Evolutionary conservation across 2,797 vertebrate genomes (phyloP), one percentile per base, ranked within the genome.

Genomic region (Anabas testudineus): DNA sequence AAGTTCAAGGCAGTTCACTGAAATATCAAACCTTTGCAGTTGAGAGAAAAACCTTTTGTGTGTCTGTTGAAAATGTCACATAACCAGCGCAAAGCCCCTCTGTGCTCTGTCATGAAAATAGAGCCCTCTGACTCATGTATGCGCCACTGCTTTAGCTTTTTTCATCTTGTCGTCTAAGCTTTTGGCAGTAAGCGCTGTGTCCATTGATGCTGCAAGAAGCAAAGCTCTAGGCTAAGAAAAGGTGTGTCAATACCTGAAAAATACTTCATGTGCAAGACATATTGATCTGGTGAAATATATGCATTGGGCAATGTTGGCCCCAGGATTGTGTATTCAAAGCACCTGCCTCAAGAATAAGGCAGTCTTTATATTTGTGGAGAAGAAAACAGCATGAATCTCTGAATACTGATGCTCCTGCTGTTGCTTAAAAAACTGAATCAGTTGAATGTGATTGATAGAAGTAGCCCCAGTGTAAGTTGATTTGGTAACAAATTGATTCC

Each of bases 231-330:
- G 77, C 69, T 83, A 70, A 57, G 58, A 36, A 15, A 62, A 45
- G 15, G 24, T 34, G 42, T 22, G n/a, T 84, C 89, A 55, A 90
- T 90, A 83, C 71, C 55, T 63, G 70, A 81, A 85, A 75, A 87
- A 83, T 83, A 78, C 78, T 83, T 88, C 72, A 81, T 81, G 67
- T 70, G 74, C 67, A 79, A 70, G 63, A 71, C 26, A 2, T 74
- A 90, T 92, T 46, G 87, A 84, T 85, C 53, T 0, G 22, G 21
- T 64, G 37, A 71, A 84, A 88, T 84, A 71, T 85, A 80, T 88
- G 76, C 84, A 82, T 39, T 59, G 69, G 59, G 34, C 24, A 48
- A 51, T 21, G 26, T 43, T 73, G 45, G 78, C 82, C 71, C 66
- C 87, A 41, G 76, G 78, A 84, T 82, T 77, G 42, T 80, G 78